Conservation (phyloP, 2,888 invertebrate species). For the Phortica okadai region DNA sequence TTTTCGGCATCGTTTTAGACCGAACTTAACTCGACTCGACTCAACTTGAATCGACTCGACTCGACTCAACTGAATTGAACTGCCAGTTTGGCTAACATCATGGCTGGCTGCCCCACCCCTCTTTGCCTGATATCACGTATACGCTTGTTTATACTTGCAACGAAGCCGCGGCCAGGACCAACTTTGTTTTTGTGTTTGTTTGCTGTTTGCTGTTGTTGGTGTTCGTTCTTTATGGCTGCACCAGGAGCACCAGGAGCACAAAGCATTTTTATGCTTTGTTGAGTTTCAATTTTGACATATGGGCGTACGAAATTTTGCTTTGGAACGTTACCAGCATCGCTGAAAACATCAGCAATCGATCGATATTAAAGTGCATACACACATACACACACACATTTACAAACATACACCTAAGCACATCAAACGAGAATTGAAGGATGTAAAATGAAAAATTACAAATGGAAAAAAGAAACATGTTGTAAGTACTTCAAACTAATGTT, state of each 20-base stretch:
- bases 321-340: background rate
- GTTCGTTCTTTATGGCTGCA: background rate
- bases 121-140: background rate
- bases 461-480: background rate
- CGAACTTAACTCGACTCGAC: background rate
- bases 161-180: background rate
- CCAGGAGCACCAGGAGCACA: background rate
- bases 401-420: background rate
- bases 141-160: background rate
- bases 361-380: background rate
- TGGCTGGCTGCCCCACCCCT: background rate
- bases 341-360: background rate
- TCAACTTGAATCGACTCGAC: slow-evolving; percentile 11
- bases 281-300: slow-evolving; percentile 24
- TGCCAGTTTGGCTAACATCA: background rate
- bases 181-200: slow-evolving; percentile 9
- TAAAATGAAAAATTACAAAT: background rate
- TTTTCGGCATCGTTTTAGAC: slow-evolving; percentile 6
- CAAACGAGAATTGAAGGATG: too few relatives aligned
- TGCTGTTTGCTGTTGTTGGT: background rate
- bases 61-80: background rate
- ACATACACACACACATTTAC: background rate
- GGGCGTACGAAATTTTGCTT: slow-evolving; percentile 2
- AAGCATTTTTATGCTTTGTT: slow-evolving; percentile 22
- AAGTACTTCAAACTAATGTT: too few relatives aligned